These are phyloP conservation scores for Drosophila histrio DNA, from an alignment of 2,888 invertebrate genomes.

Conservation along the genomic window DNA sequence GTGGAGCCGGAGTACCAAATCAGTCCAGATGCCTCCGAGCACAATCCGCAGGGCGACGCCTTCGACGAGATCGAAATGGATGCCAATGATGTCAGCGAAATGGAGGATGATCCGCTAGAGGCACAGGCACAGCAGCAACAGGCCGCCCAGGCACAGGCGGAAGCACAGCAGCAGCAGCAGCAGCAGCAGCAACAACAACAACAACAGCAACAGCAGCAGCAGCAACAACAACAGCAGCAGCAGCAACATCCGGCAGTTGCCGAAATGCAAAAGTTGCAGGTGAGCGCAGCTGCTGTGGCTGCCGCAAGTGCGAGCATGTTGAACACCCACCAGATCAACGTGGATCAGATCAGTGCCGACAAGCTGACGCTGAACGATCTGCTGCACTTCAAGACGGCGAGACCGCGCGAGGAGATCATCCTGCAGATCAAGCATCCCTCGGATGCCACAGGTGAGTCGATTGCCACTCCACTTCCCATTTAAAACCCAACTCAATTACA, in stretches of 20 bases:
- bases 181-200: conserved; percentile 60
- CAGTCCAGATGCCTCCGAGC: conserved; percentile 74
- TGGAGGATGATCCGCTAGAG: conserved; percentile 73
- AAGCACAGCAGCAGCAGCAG: conserved; percentile 53
- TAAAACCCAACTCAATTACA: not conserved
- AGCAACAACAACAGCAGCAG: conserved; percentile 48
- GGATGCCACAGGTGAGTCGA: conserved; percentile 69
- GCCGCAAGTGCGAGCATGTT: conserved; percentile 65
- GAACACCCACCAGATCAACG: conserved; percentile 80
- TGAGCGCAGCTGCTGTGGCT: conserved; percentile 57
- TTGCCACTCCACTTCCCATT: not conserved
- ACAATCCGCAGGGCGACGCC: conserved; percentile 73
- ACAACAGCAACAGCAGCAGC: conserved; percentile 35
- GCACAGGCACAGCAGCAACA: conserved; percentile 55
- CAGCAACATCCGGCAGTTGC: conserved; percentile 60
- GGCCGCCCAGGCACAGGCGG: conserved; percentile 48
- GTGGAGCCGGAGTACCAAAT: conserved; percentile 81
- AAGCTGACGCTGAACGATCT: conserved; percentile 83
- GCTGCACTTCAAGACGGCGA: conserved; percentile 81
- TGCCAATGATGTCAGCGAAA: conserved; percentile 62
- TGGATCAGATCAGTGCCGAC: conserved; percentile 82
- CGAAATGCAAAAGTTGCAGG: conserved; percentile 68
- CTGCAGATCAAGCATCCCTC: conserved; percentile 82
- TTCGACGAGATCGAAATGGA: conserved; percentile 83
- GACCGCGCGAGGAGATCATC: conserved; percentile 82